A percentile compares a stretch with the other conserved stretches of the same genome.
phyloP scores from a whole-genome alignment of 2,113 vertebrate genomes.

The Uropsilus gracilis region DNA sequence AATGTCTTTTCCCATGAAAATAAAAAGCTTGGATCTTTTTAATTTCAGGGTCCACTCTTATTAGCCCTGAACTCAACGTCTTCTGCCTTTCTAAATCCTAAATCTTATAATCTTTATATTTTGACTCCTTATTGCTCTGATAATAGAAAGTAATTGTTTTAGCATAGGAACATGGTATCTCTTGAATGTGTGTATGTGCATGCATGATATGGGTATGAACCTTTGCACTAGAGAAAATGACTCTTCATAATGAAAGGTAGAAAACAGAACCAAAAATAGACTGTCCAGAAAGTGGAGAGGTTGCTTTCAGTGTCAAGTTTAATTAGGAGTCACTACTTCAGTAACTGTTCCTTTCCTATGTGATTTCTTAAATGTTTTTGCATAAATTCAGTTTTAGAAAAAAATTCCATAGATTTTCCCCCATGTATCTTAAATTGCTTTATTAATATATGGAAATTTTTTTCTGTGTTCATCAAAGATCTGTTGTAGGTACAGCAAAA shows the following conservation, averaged over 20 bases:
- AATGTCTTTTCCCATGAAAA: neutral
- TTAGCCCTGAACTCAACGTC: neutral
- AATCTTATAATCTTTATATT: neutral
- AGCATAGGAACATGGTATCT: neutral
- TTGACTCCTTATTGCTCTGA: neutral
- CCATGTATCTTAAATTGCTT: conserved; percentile 6
- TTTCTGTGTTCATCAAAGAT: conserved; percentile 20
- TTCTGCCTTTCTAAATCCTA: neutral
- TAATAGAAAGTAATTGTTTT: neutral
- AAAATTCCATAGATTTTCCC: neutral
- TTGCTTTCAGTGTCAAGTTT: conserved; percentile 11
- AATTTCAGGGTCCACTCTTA: neutral
- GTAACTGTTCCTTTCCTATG: conserved; percentile 30
- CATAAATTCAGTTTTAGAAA: conserved; percentile 15
- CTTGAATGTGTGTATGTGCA: neutral
- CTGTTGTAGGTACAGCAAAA: neutral
- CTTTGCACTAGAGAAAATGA: conserved; percentile 21
- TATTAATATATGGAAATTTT: neutral
- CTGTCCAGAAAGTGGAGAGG: neutral
- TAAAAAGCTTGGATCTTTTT: neutral
- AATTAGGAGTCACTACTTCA: conserved; percentile 43
- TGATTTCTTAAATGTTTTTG: conserved; percentile 30
- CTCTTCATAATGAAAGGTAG: neutral
- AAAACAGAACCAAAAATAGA: conserved; percentile 15
- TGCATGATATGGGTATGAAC: neutral